Percentiles rank a stretch among this genome's conserved stretches.
phyloP scores from a whole-genome alignment of 2,888 invertebrate species.

The Crocallis elinguaria region DNA sequence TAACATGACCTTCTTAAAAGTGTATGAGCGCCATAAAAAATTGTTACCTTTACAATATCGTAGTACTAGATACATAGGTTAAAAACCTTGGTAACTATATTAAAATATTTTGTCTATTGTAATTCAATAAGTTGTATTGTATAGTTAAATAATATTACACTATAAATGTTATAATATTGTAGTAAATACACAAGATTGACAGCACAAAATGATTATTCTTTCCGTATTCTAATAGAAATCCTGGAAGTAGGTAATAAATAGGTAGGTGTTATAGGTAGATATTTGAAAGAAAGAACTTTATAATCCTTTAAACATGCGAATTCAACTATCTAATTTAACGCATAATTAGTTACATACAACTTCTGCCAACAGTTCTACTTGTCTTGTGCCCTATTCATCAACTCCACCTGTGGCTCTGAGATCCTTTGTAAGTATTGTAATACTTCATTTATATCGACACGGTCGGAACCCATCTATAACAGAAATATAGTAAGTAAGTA shows the following conservation, averaged over 20 bases:
- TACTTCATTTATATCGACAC: no score
- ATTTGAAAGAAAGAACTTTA: no score
- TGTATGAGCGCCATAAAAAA: slow-evolving; percentile 21
- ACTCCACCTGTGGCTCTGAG: no score
- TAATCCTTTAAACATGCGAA: no score
- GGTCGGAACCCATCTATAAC: no score
- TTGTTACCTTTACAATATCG: slow-evolving; percentile 39
- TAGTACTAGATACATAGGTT: slow-evolving; percentile 51
- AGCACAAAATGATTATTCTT: not conserved
- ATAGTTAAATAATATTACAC: slow-evolving; percentile 10
- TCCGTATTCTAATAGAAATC: not conserved
- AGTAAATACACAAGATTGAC: slow-evolving; percentile 30
- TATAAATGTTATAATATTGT: not conserved
- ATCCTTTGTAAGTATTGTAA: no score
- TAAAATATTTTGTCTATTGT: not conserved
- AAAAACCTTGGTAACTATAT: slow-evolving; percentile 41
- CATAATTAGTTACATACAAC: no score
- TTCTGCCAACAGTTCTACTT: no score
- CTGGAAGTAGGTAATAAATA: not conserved
- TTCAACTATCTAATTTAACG: no score
- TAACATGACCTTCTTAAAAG: not conserved
- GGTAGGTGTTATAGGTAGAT: no score
- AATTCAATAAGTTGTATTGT: slow-evolving; percentile 9
- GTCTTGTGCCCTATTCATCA: no score
- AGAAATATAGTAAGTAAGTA: no score